phyloP scores from a whole-genome alignment of 2,888 invertebrate genomes.

The Drosophila koepferae region DNA sequence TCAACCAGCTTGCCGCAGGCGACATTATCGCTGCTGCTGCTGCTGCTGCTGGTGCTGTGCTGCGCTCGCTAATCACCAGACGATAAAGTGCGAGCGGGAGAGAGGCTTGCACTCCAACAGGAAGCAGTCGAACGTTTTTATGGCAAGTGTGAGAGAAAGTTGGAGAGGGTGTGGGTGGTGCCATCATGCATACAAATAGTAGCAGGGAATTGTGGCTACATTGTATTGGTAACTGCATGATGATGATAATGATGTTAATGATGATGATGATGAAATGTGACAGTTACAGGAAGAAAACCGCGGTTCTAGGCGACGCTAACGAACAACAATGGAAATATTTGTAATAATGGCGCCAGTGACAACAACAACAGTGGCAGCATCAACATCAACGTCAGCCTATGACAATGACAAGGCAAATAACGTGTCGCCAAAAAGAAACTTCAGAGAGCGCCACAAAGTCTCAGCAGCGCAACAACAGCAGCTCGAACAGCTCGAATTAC shows the following conservation, averaged over 20 bases:
- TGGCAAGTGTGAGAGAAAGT: background rate
- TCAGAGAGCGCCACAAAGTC: constrained; percentile 33
- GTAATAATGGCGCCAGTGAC: constrained; percentile 68
- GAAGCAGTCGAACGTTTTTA: constrained; percentile 45
- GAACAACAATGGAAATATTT: constrained; percentile 63
- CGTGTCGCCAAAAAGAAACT: constrained; percentile 51
- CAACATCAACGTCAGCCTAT: constrained; percentile 59
- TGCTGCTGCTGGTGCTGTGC: constrained; percentile 38
- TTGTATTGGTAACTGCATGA: constrained; percentile 45
- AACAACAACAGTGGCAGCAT: constrained; percentile 38
- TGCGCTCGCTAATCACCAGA: constrained; percentile 59
- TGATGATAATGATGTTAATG: constrained; percentile 19
- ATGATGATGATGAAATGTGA: constrained; percentile 58
- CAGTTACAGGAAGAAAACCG: constrained; percentile 64
- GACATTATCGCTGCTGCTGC: constrained; percentile 47
- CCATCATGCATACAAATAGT: constrained; percentile 17
- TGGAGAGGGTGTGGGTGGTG: background rate
- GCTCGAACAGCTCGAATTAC: constrained; percentile 10
- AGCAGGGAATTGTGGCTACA: constrained; percentile 38
- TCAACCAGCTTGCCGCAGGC: constrained; percentile 4
- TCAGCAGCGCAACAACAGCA: constrained; percentile 21
- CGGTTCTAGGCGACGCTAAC: constrained; percentile 57
- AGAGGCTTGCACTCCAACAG: constrained; percentile 40
- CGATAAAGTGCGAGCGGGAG: constrained; percentile 8
- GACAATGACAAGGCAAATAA: constrained; percentile 73